Conservation (phyloP, 2,888 invertebrate species). For the Caenorhabditis sinica region DNA sequence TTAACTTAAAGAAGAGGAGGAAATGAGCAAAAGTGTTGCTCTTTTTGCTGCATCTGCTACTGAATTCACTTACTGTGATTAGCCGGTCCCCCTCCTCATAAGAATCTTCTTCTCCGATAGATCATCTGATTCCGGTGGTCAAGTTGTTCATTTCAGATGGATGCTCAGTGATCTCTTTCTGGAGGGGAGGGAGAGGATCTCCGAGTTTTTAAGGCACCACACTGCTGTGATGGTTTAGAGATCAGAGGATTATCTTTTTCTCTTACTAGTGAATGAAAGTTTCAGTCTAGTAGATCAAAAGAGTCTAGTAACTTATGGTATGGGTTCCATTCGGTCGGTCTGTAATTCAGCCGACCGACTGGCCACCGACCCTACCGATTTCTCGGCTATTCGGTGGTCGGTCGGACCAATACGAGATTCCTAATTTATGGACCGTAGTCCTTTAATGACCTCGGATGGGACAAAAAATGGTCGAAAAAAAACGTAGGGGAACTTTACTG, state of each 20-base stretch:
- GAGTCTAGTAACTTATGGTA: background rate
- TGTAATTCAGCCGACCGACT: too few species aligned
- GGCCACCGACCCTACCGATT: too few species aligned
- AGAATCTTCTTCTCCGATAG: background rate
- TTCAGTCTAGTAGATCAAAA: background rate
- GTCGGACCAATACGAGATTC: too few species aligned
- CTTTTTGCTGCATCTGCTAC: background rate
- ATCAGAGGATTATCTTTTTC: conserved; percentile 27
- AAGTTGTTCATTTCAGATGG: conserved; percentile 18
- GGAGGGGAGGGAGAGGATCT: too few species aligned
- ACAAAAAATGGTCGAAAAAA: conserved; percentile 1
- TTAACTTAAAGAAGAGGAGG: conserved; percentile 26
- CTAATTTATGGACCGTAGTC: background rate
- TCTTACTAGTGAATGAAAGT: background rate
- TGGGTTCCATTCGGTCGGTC: too few species aligned
- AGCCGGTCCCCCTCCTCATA: background rate
- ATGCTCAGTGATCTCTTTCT: conserved; percentile 39
- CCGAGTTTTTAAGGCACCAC: conserved; percentile 17
- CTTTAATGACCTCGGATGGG: conserved; percentile 18
- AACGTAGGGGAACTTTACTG: conserved; percentile 30
- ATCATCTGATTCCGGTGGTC: conserved; percentile 38
- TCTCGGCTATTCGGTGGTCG: too few species aligned
- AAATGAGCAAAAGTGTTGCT: conserved; percentile 8
- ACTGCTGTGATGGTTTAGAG: conserved; percentile 25
- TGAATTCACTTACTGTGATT: conserved; percentile 46